Conservation (phyloP, 2,888 invertebrate genomes). For the Alviniconcha strummeri region DNA sequence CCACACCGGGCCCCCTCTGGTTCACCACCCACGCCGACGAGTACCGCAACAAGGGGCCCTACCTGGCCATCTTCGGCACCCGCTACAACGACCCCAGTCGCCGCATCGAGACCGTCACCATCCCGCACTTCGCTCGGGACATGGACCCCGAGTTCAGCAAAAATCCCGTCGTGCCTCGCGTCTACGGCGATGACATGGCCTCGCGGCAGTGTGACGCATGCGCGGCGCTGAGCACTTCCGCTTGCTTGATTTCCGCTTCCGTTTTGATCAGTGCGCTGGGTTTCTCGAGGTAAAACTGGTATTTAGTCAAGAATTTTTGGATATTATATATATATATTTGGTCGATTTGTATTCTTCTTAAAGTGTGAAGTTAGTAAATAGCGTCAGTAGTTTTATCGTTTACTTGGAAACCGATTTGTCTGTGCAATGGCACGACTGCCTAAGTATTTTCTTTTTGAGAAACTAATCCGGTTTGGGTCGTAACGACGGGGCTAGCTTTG, state of each 20-base stretch:
- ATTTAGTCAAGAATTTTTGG: no score
- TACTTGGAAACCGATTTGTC: no score
- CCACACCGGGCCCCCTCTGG: slow-evolving; percentile 37
- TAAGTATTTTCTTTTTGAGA: no score
- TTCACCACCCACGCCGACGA: slow-evolving; percentile 45
- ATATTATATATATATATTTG: no score
- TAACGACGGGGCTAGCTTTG: no score
- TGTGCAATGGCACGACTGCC: no score
- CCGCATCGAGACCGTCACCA: slow-evolving; percentile 38
- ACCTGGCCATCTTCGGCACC: slow-evolving; percentile 38
- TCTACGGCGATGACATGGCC: slow-evolving; percentile 86
- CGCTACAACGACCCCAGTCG: slow-evolving; percentile 32
- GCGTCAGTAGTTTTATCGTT: no score
- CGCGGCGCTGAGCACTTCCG: slow-evolving; percentile 82
- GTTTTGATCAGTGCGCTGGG: neutral
- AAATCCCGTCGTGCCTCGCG: slow-evolving; percentile 82
- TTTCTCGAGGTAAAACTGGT: neutral
- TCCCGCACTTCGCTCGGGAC: slow-evolving; percentile 45
- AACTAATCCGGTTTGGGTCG: no score
- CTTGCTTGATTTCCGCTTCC: slow-evolving; percentile 80
- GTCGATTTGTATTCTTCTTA: no score
- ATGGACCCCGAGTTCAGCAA: slow-evolving; percentile 42
- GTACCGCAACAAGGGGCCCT: slow-evolving; percentile 29
- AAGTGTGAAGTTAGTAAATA: no score
- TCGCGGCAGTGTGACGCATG: slow-evolving; percentile 86